Base-by-base conservation (phyloP, 2,888 invertebrate species). In the Synanthedon formicaeformis region DNA sequence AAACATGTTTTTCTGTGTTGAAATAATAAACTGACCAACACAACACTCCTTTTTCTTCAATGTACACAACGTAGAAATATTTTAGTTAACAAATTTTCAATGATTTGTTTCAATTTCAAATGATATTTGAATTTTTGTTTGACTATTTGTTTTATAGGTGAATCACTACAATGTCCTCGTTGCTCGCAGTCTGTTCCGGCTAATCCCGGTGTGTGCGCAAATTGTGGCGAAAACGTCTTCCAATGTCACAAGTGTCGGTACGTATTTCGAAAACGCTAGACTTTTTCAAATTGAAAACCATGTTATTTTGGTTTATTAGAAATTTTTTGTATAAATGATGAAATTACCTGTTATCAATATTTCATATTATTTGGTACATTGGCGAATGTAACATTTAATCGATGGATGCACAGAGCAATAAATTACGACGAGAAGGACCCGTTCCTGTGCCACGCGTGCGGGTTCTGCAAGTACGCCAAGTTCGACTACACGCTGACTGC, bases 371-470 rank as follows among this genome's bases (percentile, higher is more conserved):
- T 23, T 23, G 23, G 5, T 23, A 23, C 4, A 34, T 34, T 10
- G 34, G 34, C 34, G 34, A 34, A 34, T 34, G 34, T 34, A 34
- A 34, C 34, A 34, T 34, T 34, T 34, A 34, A 34, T 10, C 34
- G 34, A 10, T 34, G 34, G 2, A 1, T 34, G 10, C 34, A 2
- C 70, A 94, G 97, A 23, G 97, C 98, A 0, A 99, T 99, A 64
- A 99, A 99, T 83, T 99, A 99, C 80, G 98, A 98, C 77, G 98
- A 99, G 77, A 97, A 98, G 76, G 99, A 99, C 83, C 99, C 99
- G 0, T 99, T 99, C 91, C 88, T 99, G 23, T 99, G 99, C 73
- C 98, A 98, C 81, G 95, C 98, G 4, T 99, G 99, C 81, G 99
- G 99, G 1, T 99, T 97, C 88, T 99, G 99, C 88, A 99, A 99